phyloP scores from a whole-genome alignment of 2,113 vertebrate species.

The Carettochelys insculpta region DNA sequence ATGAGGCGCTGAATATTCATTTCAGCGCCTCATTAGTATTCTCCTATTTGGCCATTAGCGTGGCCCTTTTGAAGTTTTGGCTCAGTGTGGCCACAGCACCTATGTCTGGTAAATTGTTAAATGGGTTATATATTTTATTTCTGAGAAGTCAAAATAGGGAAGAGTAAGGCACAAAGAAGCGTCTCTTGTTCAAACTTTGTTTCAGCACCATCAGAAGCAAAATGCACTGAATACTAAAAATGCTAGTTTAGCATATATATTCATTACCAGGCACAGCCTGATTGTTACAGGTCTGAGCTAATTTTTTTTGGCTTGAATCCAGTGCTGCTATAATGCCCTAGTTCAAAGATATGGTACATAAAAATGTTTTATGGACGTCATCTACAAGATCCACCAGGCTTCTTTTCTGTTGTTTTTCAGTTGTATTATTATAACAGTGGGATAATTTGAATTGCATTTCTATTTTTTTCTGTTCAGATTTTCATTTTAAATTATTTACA shows the following conservation, averaged over 20 bases:
- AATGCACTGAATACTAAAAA: neutral
- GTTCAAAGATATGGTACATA: constrained; percentile 42
- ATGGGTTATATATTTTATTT: neutral
- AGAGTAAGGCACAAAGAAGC: neutral
- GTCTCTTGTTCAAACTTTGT: neutral
- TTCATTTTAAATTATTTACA: constrained; percentile 73
- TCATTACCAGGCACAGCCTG: neutral
- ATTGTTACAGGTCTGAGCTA: neutral
- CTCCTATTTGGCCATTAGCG: no score
- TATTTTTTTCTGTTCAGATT: constrained; percentile 24
- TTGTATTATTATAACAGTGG: constrained; percentile 56
- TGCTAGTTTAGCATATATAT: neutral
- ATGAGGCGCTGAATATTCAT: no score
- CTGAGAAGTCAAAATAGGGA: constrained; percentile 5
- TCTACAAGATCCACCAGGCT: constrained; percentile 46
- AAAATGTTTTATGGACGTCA: constrained; percentile 43
- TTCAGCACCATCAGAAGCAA: constrained; percentile 4
- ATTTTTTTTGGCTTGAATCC: constrained; percentile 11
- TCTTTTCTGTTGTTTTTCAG: constrained; percentile 32
- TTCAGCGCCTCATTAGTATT: no score
- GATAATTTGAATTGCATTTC: constrained; percentile 59
- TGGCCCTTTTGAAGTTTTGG: no score
- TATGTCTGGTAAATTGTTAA: neutral
- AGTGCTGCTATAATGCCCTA: neutral
- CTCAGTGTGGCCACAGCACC: no score